phyloP scores from a whole-genome alignment of 2,113 vertebrate species.

The Mobula birostris region DNA sequence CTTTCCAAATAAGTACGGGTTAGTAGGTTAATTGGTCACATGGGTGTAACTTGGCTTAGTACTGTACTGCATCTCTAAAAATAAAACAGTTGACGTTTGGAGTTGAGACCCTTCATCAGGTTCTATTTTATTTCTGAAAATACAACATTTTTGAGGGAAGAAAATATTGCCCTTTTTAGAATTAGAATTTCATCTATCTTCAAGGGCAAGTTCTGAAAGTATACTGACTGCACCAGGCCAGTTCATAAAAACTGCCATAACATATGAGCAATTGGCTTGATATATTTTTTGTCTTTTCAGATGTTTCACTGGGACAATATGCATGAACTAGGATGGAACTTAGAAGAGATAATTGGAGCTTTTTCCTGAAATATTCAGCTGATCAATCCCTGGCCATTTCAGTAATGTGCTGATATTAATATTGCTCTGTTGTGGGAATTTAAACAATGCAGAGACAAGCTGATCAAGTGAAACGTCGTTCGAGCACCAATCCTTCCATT shows the following conservation, averaged over 20 bases:
- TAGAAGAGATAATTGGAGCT: not conserved
- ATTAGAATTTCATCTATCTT: not conserved
- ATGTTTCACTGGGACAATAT: not conserved
- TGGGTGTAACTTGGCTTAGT: too few species aligned
- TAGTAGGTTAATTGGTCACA: too few species aligned
- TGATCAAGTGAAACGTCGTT: constrained; percentile 60
- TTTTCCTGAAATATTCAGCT: not conserved
- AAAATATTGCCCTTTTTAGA: not conserved
- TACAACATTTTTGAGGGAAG: not conserved
- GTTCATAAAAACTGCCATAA: too few species aligned
- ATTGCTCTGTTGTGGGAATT: constrained; percentile 44
- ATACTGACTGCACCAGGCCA: not conserved
- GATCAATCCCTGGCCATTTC: constrained; percentile 37
- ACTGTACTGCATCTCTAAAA: too few species aligned
- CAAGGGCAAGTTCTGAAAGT: not conserved
- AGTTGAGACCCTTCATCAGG: too few species aligned
- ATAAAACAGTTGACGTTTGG: too few species aligned
- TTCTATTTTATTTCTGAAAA: too few species aligned
- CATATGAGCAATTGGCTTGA: not conserved
- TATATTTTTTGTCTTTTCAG: not conserved
- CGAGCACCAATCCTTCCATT: constrained; percentile 53
- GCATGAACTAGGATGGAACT: not conserved
- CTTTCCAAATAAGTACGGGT: too few species aligned
- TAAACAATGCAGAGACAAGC: constrained; percentile 70
- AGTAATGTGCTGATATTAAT: constrained; percentile 50